Evolutionary conservation across 2,888 invertebrate species (phyloP), one percentile per base, ranked within the genome.

Genomic region (Nyleta sp.): DNA sequence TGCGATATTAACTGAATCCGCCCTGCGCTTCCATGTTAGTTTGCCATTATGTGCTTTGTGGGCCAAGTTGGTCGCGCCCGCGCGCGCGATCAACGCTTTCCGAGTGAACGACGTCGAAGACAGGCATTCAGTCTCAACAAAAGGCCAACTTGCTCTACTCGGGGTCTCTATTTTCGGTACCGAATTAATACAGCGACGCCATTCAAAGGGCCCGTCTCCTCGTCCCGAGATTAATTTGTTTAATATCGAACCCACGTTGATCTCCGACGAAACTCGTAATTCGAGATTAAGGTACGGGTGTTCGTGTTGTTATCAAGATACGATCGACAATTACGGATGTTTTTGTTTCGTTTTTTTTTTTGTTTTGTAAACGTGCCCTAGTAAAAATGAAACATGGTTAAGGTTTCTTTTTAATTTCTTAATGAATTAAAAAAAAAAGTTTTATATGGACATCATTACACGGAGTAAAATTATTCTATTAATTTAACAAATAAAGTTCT

Each of bases 41-140:
- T 53, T 65, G 53, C 20, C 53, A 68, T 68, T 48, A 55, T 46
- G 33, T 55, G 38, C 57, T 57, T 68, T 55, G 28, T 38, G 48
- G 42, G 42, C 42, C 42, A 42, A 42, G 17, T 15, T 17, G 48
- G 48, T 57, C 38, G 57, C 68, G 68, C 68, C 68, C 48, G 57
- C 68, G 68, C 68, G 68, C 68, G 68, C 48, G 50, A 48, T 68
- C 55, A 28, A 28, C 57, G 40, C 40, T 57, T 67, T 55, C 67
- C 67, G 22, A 38, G 38, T 52, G 33, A 55, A 57, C 35, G 53
- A 55, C 67, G 48, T 17, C 55, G 57, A 50, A 24, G 52, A 65
- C 31, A 42, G 18, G 52, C 6, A 28, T 40, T 64, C 62, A 64
- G 50, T 64, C 40, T 50, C 24, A 35, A 50, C 62, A 50, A 64